Percentiles rank a stretch among this genome's conserved stretches.
phyloP scores from a whole-genome alignment of 2,113 vertebrate species.

The Ictalurus punctatus region DNA sequence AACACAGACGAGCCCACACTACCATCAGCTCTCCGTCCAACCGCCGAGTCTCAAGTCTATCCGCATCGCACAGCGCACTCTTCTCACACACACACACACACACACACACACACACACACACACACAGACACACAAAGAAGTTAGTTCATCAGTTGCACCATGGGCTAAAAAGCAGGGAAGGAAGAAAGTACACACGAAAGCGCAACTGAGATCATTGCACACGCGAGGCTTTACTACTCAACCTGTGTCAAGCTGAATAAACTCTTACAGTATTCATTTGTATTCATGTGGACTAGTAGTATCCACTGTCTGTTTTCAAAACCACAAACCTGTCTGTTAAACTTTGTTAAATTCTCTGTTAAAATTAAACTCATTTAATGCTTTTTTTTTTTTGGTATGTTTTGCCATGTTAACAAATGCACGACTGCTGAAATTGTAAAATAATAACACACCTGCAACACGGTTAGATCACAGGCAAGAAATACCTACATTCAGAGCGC shows the following conservation, averaged over 20 bases:
- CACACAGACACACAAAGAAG: not conserved
- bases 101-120: too few species aligned
- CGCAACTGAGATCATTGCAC: not conserved
- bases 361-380: not conserved
- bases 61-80: conserved; percentile 64
- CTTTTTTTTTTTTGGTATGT: not conserved
- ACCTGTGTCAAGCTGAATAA: not conserved
- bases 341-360: not conserved
- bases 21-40: conserved; percentile 57
- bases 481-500: not conserved
- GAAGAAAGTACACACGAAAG: not conserved
- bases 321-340: not conserved
- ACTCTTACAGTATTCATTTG: not conserved
- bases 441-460: not conserved
- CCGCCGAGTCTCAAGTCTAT: conserved; percentile 53
- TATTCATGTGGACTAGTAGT: not conserved
- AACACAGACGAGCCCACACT: conserved; percentile 68
- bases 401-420: not conserved
- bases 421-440: not conserved
- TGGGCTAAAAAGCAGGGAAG: conserved; percentile 31
- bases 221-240: not conserved
- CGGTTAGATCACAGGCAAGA: too few species aligned
- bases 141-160: not conserved
- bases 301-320: not conserved
- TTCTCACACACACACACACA: conserved; percentile 42